Base-by-base conservation (phyloP, 2,888 invertebrate species). In the Diaprepes abbreviatus region DNA sequence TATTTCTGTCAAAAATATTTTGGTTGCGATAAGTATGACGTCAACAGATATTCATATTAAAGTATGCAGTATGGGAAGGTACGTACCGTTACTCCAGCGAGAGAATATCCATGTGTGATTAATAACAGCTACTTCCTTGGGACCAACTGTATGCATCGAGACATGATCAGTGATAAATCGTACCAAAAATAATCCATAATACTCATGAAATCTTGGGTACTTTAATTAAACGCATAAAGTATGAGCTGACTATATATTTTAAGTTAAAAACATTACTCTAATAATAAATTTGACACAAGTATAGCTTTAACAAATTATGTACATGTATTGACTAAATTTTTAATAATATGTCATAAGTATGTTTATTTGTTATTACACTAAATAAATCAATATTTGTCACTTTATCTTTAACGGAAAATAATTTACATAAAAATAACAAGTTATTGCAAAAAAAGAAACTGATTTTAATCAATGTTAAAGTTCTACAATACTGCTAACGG, bases 251-350 rank as follows among this genome's bases (percentile, higher is more conserved):
- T 73, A 73, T 77, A 76, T 77, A 77, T 75, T 76, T 75, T 73
- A 76, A 75, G 74, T 75, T 77, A 76, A 77, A 77, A 75, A 76
- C 75, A 75, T 74, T 73, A 74, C 75, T 72, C 74, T 75, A 76
- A 74, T 75, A 73, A 75, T 75, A 76, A 74, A 72, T 77, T 77
- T 77, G 75, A 77, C 76, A 76, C 74, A 74, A 74, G 74, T 73
- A 71, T 70, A 75, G 74, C 75, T 74, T 75, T 73, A 76, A 76
- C 76, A 75, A 75, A 74, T 75, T 76, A 76, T 75, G 68, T 76
- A 76, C 76, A 76, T 57, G 71, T 73, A 74, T 73, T 74, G 72
- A 76, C 74, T 78, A 71, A 71, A 65, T 60, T 52, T 67, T 55
- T 60, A 66, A 50, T 70, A 48, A 40, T 58, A 66, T 66, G 59